Evolutionary conservation across 2,888 invertebrate species (phyloP).

Genomic region (Drosophila nr. perissopoda): DNA sequence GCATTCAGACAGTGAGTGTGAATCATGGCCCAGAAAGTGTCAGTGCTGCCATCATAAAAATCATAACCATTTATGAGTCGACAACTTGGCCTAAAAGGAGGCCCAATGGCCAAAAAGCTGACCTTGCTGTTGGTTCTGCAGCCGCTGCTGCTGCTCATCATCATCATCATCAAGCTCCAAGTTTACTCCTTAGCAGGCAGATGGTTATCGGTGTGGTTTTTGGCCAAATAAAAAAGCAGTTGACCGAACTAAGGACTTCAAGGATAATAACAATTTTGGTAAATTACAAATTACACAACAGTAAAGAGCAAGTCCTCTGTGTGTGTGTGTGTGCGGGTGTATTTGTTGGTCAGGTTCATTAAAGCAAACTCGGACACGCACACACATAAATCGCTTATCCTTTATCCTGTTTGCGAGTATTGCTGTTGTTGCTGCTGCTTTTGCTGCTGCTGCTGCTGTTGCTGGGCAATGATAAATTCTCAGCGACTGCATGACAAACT

Average conservation of each 20-base stretch:
- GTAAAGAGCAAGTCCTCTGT: slow-evolving; percentile 2
- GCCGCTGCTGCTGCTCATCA: background rate
- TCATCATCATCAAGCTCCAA: slow-evolving; percentile 10
- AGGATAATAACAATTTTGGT: slow-evolving; percentile 76
- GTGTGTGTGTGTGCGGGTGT: slow-evolving; percentile 6
- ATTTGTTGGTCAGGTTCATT: slow-evolving; percentile 64
- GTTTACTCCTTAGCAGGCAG: slow-evolving; percentile 31
- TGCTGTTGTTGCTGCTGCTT: slow-evolving; percentile 5
- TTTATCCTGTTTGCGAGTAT: slow-evolving; percentile 70
- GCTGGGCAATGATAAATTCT: slow-evolving; percentile 82
- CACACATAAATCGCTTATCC: slow-evolving; percentile 76
- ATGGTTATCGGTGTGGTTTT: slow-evolving; percentile 55
- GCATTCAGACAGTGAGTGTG: slow-evolving; percentile 39
- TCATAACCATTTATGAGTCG: slow-evolving; percentile 70
- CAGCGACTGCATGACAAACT: slow-evolving; percentile 79
- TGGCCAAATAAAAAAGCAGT: slow-evolving; percentile 68
- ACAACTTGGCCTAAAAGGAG: slow-evolving; percentile 39
- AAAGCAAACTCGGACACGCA: slow-evolving; percentile 67
- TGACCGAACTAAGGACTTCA: slow-evolving; percentile 43
- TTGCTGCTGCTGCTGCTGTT: slow-evolving; percentile 29
- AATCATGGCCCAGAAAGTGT: slow-evolving; percentile 67
- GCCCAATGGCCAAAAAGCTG: slow-evolving; percentile 25
- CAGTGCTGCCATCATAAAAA: slow-evolving; percentile 68
- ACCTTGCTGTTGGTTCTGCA: slow-evolving; percentile 6
- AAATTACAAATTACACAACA: slow-evolving; percentile 73